These are phyloP conservation scores for Eurytoma californica DNA, from an alignment of 2,888 invertebrate genomes.

Conservation along the genomic window DNA sequence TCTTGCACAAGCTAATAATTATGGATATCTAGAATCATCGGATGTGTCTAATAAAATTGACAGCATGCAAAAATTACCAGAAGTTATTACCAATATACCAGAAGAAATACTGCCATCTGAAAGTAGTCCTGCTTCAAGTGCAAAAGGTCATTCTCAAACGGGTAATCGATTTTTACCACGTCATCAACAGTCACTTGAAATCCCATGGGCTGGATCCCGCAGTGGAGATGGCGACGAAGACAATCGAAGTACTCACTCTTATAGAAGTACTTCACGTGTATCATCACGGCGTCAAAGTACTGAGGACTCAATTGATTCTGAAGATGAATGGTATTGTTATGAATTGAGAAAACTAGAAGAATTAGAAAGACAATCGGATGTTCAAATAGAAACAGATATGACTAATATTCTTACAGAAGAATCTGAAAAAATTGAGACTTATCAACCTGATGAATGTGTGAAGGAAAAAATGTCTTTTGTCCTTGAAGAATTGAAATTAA, in stretches of 20 bases:
- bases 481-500: constrained; percentile 84
- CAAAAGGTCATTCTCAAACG: constrained; percentile 61
- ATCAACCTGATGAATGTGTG: constrained; percentile 82
- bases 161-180: constrained; percentile 77
- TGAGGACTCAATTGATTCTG: constrained; percentile 94
- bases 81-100: constrained; percentile 71
- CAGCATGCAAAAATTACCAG: constrained; percentile 68
- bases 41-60: constrained; percentile 66
- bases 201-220: constrained; percentile 80
- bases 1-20: constrained; percentile 62
- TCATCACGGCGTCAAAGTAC: constrained; percentile 93
- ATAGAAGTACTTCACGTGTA: constrained; percentile 89
- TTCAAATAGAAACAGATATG: constrained; percentile 80
- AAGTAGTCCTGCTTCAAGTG: constrained; percentile 81
- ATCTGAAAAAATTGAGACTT: constrained; percentile 77
- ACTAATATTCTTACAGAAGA: constrained; percentile 80
- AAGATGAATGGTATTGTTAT: constrained; percentile 95
- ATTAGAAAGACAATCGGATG: constrained; percentile 85
- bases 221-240: constrained; percentile 85
- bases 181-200: constrained; percentile 88
- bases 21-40: constrained; percentile 67
- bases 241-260: constrained; percentile 90
- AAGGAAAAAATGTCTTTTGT: constrained; percentile 90
- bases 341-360: constrained; percentile 91
- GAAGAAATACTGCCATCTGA: constrained; percentile 79